phyloP scores from a whole-genome alignment of 1,140 invertebrate genomes.

The Lethrus apterus region DNA sequence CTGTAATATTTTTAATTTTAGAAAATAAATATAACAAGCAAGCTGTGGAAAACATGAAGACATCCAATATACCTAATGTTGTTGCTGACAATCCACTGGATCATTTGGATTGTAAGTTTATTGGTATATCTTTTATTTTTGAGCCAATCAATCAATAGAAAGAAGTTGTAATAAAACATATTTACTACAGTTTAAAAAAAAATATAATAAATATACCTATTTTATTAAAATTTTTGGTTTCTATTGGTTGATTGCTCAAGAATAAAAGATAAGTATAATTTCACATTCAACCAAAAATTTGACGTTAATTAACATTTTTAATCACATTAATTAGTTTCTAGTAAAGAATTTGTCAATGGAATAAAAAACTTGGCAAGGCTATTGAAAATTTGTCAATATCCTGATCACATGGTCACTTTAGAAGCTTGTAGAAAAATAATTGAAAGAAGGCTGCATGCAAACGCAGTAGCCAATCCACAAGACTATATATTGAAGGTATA shows the following conservation, averaged over 20 bases:
- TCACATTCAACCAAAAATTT: too few relatives aligned
- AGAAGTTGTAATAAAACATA: too few relatives aligned
- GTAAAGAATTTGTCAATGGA: conserved; percentile 74
- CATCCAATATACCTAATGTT: conserved; percentile 54
- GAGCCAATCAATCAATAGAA: too few relatives aligned
- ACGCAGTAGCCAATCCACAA: conserved; percentile 57
- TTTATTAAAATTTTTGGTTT: too few relatives aligned
- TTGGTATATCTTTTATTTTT: too few relatives aligned
- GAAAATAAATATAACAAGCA: conserved; percentile 64
- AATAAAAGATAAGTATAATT: too few relatives aligned
- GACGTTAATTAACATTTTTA: too few relatives aligned
- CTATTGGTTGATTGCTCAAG: too few relatives aligned
- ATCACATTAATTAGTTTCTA: too few relatives aligned
- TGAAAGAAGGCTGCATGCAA: conserved; percentile 55
- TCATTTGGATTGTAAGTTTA: conserved; percentile 75
- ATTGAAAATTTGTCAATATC: conserved; percentile 72
- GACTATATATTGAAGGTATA: conserved; percentile 21
- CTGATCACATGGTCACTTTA: conserved; percentile 70
- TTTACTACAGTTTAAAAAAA: too few relatives aligned
- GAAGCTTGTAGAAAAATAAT: conserved; percentile 67
- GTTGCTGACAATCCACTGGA: conserved; percentile 75
- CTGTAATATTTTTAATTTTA: conserved; percentile 47
- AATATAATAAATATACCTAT: too few relatives aligned
- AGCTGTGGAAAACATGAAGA: conserved; percentile 52
- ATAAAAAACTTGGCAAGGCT: conserved; percentile 69